Base-by-base conservation (phyloP, 2,888 invertebrate species). In the Tetragonula carbonaria region DNA sequence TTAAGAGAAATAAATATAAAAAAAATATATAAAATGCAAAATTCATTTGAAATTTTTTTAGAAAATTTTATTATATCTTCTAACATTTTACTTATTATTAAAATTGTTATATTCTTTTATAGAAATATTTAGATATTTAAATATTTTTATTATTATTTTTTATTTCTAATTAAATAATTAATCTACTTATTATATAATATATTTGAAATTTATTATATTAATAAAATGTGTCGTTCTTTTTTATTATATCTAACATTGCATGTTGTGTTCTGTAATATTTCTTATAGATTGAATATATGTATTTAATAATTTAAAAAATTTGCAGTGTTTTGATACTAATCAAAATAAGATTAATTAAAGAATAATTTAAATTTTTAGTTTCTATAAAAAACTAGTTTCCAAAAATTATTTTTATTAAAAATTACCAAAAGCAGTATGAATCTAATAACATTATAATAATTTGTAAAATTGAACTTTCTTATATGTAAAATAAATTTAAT, bases 231-330 rank as follows among this genome's bases (percentile, higher is more conserved):
- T 66, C 33, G 38, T 53, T 33, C 16, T 1, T 21, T 65, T 23
- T 50, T 79, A 45, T 75, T 50, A 72, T 33, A 57, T 50, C 68
- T 80, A 80, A 79, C 67, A 63, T 72, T 82, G 81, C 82, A 82
- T 82, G 82, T 33, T 55, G 18, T 8, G 16, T 28, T 11, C 21
- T 5, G n/a, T 74, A 55, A 57, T 51, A 62, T 62, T 57, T 63
- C 4, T 74, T 55, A 51, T 66, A 74, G 66, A 66, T 78, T 53
- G 50, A 66, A 72, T 62, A 59, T 51, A 59, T 53, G 13, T 45
- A 28, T 28, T 23, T 57, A 59, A 13, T 45, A 16, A 45, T 21
- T 55, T 33, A 6, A 13, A 21, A n/a, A 76, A 76, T 59, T 28
- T 62, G 8, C 38, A 16, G 63, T 14, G 23, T 71, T 71, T 53